Conservation (phyloP, 2,113 vertebrate species). For the Trematomus loennbergii region DNA sequence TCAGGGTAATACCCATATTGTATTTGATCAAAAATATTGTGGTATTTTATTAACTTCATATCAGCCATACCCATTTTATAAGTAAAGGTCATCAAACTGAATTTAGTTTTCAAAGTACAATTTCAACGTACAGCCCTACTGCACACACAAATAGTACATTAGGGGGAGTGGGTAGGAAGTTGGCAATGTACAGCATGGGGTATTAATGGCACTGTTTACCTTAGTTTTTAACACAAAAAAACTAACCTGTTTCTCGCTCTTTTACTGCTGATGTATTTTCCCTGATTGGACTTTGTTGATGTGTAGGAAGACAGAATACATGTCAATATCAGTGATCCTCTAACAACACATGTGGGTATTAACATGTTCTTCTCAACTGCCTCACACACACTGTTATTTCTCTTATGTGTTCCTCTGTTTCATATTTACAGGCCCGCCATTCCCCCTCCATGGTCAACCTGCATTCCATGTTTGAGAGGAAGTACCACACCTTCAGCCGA, state of each 20-base stretch:
- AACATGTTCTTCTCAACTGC: neutral
- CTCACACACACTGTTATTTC: neutral
- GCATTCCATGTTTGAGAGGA: constrained; percentile 91
- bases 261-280: neutral
- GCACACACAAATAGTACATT: neutral
- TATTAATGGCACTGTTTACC: too few species aligned
- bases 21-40: too few species aligned
- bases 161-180: neutral
- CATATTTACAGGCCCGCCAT: constrained; percentile 81
- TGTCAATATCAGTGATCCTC: neutral
- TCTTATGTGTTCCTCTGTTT: neutral
- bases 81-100: neutral
- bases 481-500: constrained; percentile 94
- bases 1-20: too few species aligned
- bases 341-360: neutral
- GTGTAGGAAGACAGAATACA: too few species aligned
- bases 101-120: neutral
- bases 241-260: neutral
- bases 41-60: too few species aligned
- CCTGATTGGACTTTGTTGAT: neutral
- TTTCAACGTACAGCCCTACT: neutral
- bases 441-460: constrained; percentile 95
- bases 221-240: neutral
- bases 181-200: neutral
- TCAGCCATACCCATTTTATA: neutral